Percentiles rank a stretch among this genome's conserved stretches.
phyloP scores from a whole-genome alignment of 2,797 vertebrate genomes.

The Chelidonichthys spinosus region DNA sequence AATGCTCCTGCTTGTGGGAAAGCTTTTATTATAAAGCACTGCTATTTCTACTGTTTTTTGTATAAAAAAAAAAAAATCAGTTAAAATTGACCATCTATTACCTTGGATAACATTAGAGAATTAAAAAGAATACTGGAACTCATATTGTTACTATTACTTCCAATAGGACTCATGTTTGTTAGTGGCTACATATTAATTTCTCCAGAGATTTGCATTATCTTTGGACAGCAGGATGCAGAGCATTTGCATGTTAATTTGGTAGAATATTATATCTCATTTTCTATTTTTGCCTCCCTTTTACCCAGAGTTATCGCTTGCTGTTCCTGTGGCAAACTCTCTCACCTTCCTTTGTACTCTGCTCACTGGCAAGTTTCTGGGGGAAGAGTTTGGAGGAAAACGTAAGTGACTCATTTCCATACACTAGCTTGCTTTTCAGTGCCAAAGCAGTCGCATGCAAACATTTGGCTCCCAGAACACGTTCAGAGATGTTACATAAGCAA shows the following conservation, averaged over 20 bases:
- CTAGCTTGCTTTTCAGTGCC: background rate
- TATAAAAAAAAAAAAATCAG: too few species aligned
- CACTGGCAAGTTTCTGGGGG: conserved; percentile 92
- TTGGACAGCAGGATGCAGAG: background rate
- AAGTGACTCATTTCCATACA: conserved; percentile 65
- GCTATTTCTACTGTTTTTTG: background rate
- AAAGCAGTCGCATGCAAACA: background rate
- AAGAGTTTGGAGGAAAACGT: conserved; percentile 93
- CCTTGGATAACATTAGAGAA: background rate
- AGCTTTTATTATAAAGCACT: background rate
- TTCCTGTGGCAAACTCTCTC: conserved; percentile 94
- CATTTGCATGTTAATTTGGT: background rate
- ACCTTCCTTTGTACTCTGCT: conserved; percentile 91
- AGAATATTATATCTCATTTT: background rate
- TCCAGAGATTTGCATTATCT: background rate
- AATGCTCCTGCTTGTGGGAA: background rate
- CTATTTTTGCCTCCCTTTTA: conserved; percentile 47
- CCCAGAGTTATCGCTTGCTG: conserved; percentile 93
- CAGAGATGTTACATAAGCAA: background rate
- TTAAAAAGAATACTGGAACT: too few species aligned
- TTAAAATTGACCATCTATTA: background rate
- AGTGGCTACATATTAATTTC: too few species aligned
- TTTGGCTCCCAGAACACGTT: background rate
- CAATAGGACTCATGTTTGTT: too few species aligned
- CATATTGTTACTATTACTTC: too few species aligned